Percentiles rank a stretch among this genome's conserved stretches.
phyloP scores from a whole-genome alignment of 2,113 vertebrate genomes.

The Phalacrocorax carbo region DNA sequence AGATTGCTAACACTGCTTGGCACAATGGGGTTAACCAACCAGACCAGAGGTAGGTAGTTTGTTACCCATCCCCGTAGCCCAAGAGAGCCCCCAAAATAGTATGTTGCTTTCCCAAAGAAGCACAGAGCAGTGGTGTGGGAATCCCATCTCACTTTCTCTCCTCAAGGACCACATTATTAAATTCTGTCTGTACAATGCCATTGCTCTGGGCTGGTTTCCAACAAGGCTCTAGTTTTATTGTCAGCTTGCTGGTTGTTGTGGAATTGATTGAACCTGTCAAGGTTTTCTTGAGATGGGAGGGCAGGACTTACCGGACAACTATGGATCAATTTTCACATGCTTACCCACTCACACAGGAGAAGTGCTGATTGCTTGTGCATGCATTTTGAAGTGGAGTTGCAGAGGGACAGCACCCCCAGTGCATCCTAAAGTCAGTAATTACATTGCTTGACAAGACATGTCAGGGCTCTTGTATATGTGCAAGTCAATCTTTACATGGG shows the following conservation, averaged over 20 bases:
- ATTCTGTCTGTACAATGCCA: neutral
- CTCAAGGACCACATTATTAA: neutral
- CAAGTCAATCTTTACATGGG: neutral
- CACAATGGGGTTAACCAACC: neutral
- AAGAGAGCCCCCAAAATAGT: neutral
- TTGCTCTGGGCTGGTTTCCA: neutral
- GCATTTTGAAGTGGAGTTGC: neutral
- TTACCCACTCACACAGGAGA: neutral
- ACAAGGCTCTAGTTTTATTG: neutral
- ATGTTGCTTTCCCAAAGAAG: neutral
- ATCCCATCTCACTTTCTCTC: neutral
- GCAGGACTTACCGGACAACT: neutral
- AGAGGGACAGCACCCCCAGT: neutral
- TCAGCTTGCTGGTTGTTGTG: neutral
- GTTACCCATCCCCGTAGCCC: neutral
- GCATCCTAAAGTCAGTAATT: neutral
- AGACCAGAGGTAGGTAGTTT: neutral
- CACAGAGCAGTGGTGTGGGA: neutral
- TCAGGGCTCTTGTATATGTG: accelerated
- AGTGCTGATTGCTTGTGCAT: neutral
- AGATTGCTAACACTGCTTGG: neutral
- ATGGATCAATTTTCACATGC: neutral
- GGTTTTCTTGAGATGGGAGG: neutral
- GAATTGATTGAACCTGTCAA: slow-evolving; percentile 7
- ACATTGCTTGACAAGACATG: neutral